A percentile compares a stretch with the other conserved stretches of the same genome.
phyloP scores from a whole-genome alignment of 2,888 invertebrate species.

The Elmis aenea region DNA sequence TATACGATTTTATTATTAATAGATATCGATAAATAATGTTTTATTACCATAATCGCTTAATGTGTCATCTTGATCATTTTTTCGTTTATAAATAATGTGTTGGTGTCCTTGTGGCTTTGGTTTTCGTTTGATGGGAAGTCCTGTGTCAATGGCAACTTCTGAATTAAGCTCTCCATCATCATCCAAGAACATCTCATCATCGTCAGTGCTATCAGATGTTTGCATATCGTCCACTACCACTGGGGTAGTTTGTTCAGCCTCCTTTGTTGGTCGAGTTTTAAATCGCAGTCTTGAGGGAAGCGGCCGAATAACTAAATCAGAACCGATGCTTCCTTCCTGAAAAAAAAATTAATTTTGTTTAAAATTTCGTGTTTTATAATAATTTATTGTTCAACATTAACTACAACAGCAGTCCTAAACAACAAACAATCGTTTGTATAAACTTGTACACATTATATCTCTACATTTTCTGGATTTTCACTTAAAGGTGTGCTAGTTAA shows the following conservation, averaged over 20 bases:
- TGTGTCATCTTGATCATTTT: conserved; percentile 55
- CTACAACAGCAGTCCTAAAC: too few relatives aligned
- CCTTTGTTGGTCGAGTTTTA: conserved; percentile 5
- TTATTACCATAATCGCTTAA: conserved; percentile 72
- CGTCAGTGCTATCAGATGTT: conserved; percentile 39
- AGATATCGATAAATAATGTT: not conserved
- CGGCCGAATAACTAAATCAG: conserved; percentile 82
- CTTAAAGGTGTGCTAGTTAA: too few relatives aligned
- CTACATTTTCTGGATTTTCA: too few relatives aligned
- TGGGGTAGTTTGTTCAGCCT: conserved; percentile 7
- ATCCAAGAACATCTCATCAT: conserved; percentile 70
- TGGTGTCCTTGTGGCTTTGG: conserved; percentile 47
- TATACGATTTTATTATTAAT: too few relatives aligned
- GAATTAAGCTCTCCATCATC: conserved; percentile 59
- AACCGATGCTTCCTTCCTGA: conserved; percentile 90
- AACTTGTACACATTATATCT: not conserved
- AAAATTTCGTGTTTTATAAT: too few relatives aligned
- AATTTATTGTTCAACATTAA: too few relatives aligned
- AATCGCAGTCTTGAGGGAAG: conserved; percentile 65
- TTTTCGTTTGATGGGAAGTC: conserved; percentile 51
- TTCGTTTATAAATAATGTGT: conserved; percentile 73
- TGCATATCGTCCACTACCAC: conserved; percentile 24
- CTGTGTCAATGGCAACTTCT: conserved; percentile 62
- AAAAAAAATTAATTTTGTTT: conserved; percentile 15
- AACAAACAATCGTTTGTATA: too few relatives aligned